A percentile compares a stretch with the other conserved stretches of the same genome.
These are phyloP conservation scores for Phytoseiulus persimilis DNA, from an alignment of 2,888 invertebrate genomes.

Conservation along the genomic window DNA sequence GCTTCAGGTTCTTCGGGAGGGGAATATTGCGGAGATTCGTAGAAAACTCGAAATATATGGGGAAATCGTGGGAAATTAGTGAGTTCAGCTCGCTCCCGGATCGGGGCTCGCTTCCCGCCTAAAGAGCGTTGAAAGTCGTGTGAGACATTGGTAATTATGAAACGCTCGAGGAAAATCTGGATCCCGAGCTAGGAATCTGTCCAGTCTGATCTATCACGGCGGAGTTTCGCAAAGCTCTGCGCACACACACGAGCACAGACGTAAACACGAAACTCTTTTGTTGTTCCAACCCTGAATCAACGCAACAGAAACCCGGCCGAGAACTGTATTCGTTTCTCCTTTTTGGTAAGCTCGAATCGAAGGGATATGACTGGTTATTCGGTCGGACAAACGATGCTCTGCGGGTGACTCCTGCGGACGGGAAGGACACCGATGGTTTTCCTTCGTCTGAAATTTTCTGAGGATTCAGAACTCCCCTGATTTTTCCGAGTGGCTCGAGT, in stretches of 20 bases:
- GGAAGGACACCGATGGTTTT: too few species aligned
- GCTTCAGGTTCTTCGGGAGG: background rate
- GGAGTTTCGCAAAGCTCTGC: background rate
- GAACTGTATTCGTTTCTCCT: background rate
- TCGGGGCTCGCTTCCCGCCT: background rate
- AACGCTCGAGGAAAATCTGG: background rate
- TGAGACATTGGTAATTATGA: background rate
- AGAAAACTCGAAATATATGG: background rate
- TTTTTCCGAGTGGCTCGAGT: too few species aligned
- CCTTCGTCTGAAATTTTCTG: too few species aligned
- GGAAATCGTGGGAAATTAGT: background rate
- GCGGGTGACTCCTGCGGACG: too few species aligned
- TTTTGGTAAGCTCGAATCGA: background rate
- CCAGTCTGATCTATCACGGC: background rate
- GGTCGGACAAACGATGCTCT: too few species aligned
- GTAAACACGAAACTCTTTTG: background rate
- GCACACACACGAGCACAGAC: background rate
- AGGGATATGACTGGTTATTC: too few species aligned
- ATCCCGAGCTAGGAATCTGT: background rate
- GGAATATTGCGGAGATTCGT: background rate
- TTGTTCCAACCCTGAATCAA: background rate
- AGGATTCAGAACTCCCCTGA: too few species aligned
- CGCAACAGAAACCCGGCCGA: background rate
- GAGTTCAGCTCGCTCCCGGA: background rate
- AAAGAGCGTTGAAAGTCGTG: background rate